Percentiles rank a stretch among this genome's conserved stretches.
phyloP scores from a whole-genome alignment of 2,113 vertebrate genomes.

The Rhea americana region DNA sequence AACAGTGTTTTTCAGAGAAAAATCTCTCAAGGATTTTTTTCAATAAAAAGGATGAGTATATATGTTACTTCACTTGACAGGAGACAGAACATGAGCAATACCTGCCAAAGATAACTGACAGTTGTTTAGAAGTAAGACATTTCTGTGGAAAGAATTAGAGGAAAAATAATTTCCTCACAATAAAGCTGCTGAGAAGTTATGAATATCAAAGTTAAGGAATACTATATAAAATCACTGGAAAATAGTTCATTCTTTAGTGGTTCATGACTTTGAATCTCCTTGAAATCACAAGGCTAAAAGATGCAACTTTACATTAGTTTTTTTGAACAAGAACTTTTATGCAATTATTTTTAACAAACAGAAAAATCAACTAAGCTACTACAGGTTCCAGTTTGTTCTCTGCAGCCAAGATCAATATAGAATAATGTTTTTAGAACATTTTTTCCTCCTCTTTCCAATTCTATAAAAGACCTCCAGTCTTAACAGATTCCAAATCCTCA shows the following conservation, averaged over 20 bases:
- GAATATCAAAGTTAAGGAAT: neutral
- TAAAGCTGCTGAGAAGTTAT: neutral
- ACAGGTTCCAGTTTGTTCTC: constrained; percentile 10
- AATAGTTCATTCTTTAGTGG: neutral
- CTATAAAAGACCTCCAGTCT: constrained; percentile 38
- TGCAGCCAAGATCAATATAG: neutral
- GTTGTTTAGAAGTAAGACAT: neutral
- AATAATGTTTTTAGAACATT: neutral
- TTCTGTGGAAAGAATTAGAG: neutral
- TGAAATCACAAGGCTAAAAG: neutral
- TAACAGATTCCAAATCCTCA: neutral
- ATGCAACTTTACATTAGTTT: neutral
- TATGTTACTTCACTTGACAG: constrained; percentile 4
- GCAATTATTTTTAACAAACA: neutral
- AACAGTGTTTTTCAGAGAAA: neutral
- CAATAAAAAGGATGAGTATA: neutral
- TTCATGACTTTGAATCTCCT: neutral
- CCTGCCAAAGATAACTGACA: constrained; percentile 59
- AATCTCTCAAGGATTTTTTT: neutral
- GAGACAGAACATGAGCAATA: constrained; percentile 44
- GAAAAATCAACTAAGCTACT: neutral
- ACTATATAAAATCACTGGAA: neutral
- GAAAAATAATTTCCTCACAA: neutral
- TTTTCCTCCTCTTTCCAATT: constrained; percentile 1
- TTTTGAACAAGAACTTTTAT: neutral